Evolutionary conservation across 2,888 invertebrate genomes (phyloP).

Genomic region (Aricia artaxerxes): DNA sequence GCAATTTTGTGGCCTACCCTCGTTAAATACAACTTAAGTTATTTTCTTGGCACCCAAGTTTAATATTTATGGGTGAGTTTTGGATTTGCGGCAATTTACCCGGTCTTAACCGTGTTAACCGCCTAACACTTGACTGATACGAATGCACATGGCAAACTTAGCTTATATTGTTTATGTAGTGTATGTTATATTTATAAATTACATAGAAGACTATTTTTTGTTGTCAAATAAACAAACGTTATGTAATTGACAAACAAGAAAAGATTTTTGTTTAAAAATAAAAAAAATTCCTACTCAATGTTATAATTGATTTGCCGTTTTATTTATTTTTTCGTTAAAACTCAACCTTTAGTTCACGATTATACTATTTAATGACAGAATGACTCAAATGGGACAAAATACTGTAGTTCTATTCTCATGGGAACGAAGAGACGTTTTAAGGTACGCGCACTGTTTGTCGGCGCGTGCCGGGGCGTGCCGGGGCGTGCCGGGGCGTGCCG

Average conservation of each 20-base stretch:
- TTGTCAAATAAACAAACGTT: background rate
- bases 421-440: background rate
- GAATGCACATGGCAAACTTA: conserved; percentile 28
- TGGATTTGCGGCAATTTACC: conserved; percentile 38
- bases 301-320: too few relatives aligned
- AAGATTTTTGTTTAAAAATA: too few relatives aligned
- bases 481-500: too few relatives aligned
- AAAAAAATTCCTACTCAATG: too few relatives aligned
- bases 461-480: too few relatives aligned
- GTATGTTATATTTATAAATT: too few relatives aligned
- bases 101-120: conserved; percentile 35
- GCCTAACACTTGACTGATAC: conserved; percentile 29
- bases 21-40: conserved; percentile 53
- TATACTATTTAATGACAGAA: background rate
- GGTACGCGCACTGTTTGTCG: too few relatives aligned
- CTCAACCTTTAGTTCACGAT: too few relatives aligned
- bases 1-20: conserved; percentile 50
- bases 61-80: conserved; percentile 47
- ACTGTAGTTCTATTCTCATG: background rate
- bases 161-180: background rate
- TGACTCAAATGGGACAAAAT: background rate
- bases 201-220: background rate
- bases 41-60: conserved; percentile 49
- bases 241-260: too few relatives aligned
- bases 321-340: too few relatives aligned